Percentiles rank a stretch among this genome's conserved stretches.
Evolutionary conservation across 1,140 invertebrate genomes (phyloP).

Genomic region (Saccostrea echinata): DNA sequence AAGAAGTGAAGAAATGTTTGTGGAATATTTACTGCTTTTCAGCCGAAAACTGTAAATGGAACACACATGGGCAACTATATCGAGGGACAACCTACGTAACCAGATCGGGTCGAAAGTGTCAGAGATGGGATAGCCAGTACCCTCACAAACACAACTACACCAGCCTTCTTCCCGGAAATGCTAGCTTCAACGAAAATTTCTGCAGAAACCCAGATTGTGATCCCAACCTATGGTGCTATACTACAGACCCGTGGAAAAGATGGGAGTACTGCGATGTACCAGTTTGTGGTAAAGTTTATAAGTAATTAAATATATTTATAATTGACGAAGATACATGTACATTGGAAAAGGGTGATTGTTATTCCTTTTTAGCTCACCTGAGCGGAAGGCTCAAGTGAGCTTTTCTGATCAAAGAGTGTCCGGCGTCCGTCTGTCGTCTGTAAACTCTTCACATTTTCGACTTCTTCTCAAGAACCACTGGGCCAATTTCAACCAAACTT

Average conservation of each 20-base stretch:
- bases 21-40: background rate
- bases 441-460: no score
- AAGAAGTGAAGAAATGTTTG: no score
- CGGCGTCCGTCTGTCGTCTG: no score
- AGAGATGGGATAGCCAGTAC: constrained; percentile 60
- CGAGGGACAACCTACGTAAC: constrained; percentile 55
- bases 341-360: no score
- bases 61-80: constrained; percentile 44
- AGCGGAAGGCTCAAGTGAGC: no score
- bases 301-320: no score
- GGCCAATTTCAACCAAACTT: no score
- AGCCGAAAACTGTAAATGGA: background rate
- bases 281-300: constrained; percentile 40
- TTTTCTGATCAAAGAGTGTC: no score
- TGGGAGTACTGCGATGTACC: constrained; percentile 46
- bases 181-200: constrained; percentile 10
- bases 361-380: no score
- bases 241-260: constrained; percentile 39
- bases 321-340: no score
- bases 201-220: constrained; percentile 43
- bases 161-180: background rate
- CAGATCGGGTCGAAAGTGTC: constrained; percentile 57
- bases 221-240: constrained; percentile 36
- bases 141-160: constrained; percentile 55
- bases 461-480: no score